Conservation (phyloP, 1,140 invertebrate genomes). For the Leguminivora glycinivorella region DNA sequence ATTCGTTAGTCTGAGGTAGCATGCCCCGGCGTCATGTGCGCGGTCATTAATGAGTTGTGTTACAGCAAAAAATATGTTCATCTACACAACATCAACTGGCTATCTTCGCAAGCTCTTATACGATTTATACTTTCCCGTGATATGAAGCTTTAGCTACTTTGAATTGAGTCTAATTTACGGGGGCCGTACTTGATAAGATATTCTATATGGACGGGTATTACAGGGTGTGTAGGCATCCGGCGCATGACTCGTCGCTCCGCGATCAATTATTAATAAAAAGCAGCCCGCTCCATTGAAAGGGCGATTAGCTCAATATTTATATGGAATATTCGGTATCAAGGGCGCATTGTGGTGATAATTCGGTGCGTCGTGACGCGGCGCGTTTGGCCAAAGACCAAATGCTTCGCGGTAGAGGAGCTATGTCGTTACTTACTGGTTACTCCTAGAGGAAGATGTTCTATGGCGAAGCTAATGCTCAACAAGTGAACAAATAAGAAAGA, state of each 20-base stretch:
- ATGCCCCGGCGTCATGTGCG: slow-evolving; percentile 60
- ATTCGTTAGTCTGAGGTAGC: slow-evolving; percentile 60
- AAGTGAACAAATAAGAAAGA: no score
- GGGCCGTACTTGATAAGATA: not conserved
- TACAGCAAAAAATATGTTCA: slow-evolving; percentile 71
- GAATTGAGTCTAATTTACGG: not conserved
- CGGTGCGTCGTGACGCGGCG: slow-evolving; percentile 74
- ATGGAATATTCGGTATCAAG: slow-evolving; percentile 79
- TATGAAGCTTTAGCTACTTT: not conserved
- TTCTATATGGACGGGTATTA: not conserved
- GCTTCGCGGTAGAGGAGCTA: slow-evolving; percentile 33
- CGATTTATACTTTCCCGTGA: not conserved
- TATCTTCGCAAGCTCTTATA: not conserved
- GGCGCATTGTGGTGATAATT: slow-evolving; percentile 77
- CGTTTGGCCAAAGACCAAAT: slow-evolving; percentile 71
- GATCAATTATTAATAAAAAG: slow-evolving; percentile 79
- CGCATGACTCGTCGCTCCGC: slow-evolving; percentile 74
- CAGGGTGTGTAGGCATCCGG: slow-evolving; percentile 38
- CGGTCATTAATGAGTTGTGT: slow-evolving; percentile 69
- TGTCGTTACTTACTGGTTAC: not conserved
- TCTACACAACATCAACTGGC: slow-evolving; percentile 55
- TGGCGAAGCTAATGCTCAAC: not conserved
- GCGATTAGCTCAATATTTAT: slow-evolving; percentile 80
- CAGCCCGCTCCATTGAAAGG: slow-evolving; percentile 77
- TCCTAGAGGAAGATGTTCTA: not conserved